These are phyloP conservation scores for Planiliza haematocheilus DNA, from an alignment of 2,113 vertebrate genomes.

Conservation along the genomic window DNA sequence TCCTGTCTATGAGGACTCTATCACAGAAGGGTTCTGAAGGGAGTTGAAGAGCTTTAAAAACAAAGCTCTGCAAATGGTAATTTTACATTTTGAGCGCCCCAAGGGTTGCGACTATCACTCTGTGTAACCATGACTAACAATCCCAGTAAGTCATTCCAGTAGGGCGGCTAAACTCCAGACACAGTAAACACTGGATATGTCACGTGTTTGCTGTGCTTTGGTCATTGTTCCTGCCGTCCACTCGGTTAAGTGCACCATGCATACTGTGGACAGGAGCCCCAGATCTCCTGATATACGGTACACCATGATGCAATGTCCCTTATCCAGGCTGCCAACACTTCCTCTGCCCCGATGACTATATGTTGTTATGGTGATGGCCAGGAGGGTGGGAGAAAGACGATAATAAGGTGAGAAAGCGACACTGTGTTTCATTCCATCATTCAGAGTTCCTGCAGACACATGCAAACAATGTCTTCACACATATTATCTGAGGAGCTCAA, in stretches of 20 bases:
- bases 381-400: not conserved
- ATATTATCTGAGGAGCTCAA: not conserved
- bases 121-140: conserved; percentile 52
- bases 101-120: conserved; percentile 2
- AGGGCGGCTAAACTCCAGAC: conserved; percentile 30
- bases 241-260: conserved; percentile 8
- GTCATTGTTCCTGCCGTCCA: conserved; percentile 38
- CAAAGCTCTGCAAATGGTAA: not conserved
- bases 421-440: not conserved
- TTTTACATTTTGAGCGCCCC: conserved; percentile 3
- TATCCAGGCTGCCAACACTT: conserved; percentile 21
- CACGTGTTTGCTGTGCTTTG: conserved; percentile 64
- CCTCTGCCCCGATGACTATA: not conserved
- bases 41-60: too few species aligned
- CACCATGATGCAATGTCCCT: conserved; percentile 28
- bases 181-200: conserved; percentile 57
- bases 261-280: conserved; percentile 2
- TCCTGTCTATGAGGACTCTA: too few species aligned
- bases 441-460: not conserved
- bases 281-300: conserved; percentile 51
- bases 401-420: conserved; percentile 10
- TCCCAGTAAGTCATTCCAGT: conserved; percentile 5
- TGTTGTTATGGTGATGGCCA: conserved; percentile 49
- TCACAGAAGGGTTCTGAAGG: too few species aligned
- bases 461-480: not conserved